phyloP scores from a whole-genome alignment of 2,797 vertebrate species.

The Tangara arthus region DNA sequence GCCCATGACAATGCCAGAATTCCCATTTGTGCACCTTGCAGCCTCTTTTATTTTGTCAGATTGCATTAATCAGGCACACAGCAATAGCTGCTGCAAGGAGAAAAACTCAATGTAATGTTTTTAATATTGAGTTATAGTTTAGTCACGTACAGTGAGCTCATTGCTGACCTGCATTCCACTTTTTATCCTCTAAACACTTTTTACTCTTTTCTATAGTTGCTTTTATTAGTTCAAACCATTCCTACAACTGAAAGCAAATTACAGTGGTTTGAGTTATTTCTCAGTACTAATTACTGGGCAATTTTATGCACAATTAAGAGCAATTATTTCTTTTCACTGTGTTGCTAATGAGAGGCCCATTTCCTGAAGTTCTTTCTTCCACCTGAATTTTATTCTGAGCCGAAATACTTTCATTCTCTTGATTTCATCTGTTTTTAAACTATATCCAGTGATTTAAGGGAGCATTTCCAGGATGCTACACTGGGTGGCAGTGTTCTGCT shows the following conservation, averaged over 20 bases:
- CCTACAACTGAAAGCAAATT: neutral
- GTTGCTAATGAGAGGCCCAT: neutral
- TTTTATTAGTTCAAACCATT: neutral
- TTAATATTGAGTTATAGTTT: neutral
- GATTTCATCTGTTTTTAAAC: neutral
- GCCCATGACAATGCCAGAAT: neutral
- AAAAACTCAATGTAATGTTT: neutral
- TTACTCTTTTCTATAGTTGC: neutral
- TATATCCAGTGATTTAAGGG: neutral
- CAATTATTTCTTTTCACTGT: neutral
- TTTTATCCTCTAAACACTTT: neutral
- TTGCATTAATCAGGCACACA: neutral
- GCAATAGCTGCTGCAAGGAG: neutral
- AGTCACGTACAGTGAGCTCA: neutral
- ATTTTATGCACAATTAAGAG: neutral
- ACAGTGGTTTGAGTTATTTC: neutral
- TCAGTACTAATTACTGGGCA: neutral
- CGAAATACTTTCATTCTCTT: neutral
- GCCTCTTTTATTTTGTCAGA: neutral
- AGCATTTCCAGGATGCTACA: neutral
- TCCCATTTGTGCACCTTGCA: neutral
- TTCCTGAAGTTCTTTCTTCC: neutral
- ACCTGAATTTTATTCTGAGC: neutral
- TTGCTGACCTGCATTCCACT: neutral
- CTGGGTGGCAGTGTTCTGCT: conserved; percentile 27